Base-by-base conservation (phyloP, 2,113 vertebrate genomes). In the Peromyscus maniculatus region DNA sequence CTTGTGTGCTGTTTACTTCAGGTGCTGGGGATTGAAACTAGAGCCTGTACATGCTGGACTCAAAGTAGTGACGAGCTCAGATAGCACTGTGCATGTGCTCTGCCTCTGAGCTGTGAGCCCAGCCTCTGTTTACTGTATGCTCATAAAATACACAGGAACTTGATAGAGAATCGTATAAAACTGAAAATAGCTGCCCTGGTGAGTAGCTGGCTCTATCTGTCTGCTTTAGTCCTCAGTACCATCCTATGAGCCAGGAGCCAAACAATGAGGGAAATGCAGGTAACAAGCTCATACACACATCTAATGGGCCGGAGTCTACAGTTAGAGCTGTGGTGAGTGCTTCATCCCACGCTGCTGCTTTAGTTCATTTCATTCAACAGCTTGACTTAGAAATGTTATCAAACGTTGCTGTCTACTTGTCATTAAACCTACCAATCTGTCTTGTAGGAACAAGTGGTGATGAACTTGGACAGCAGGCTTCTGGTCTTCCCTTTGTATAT, bases 391-490 rank as follows among this genome's bases (percentile, higher is more conserved):
- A 36, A 28, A n/a, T 80, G 52, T 72, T 43, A 95, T 89, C 24
- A 87, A 82, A 57, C 92, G 71, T 33, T 91, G 77, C 52, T 75
- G 3, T 97, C 36, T 75, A 71, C 64, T 90, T 97, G 22, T 95
- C 82, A 96, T 89, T 96, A 93, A 97, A 92, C 2, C 21, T 0
- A 1, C 46, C n/a, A 75, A 80, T 94, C 97, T 97, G 71, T 95
- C 93, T 91, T 95, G 1, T 95, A 99, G 99, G 99, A 99, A 97
- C 99, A 99, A 94, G 99, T 99, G 3, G 99, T 99, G 91, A 99
- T 99, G 99, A 99, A 99, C 95, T 98, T 99, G 99, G 99, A 99
- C 98, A 99, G 99, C 93, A 99, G 99, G 0, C 98, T 99, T 96
- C 98, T 99, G 83, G 98, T 99, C 49, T 99, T 99, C 98, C 99